Conservation (phyloP, 2,888 invertebrate species). For the Drosophila nigricruria region DNA sequence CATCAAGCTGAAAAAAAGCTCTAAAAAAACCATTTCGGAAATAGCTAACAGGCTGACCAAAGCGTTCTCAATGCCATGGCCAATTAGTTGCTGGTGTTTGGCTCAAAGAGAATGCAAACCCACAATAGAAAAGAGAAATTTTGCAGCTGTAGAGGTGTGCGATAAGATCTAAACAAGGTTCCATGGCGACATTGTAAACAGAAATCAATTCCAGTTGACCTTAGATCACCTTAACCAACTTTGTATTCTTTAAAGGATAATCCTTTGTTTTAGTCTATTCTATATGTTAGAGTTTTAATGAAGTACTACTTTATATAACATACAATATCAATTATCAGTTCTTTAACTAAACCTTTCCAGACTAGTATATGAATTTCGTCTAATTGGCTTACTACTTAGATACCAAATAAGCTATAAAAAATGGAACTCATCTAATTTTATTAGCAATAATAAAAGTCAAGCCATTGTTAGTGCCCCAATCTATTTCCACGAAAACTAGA, state of each 20-base stretch:
- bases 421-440: neutral
- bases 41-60: slow-evolving; percentile 52
- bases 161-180: slow-evolving; percentile 5
- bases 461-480: slow-evolving; percentile 2
- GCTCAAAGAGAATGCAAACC: neutral
- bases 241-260: neutral
- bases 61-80: slow-evolving; percentile 65
- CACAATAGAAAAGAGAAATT: slow-evolving; percentile 27
- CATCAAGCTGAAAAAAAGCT: slow-evolving; percentile 12
- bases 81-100: slow-evolving; percentile 26
- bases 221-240: neutral
- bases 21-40: slow-evolving; percentile 32
- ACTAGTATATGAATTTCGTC: too few species aligned
- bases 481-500: neutral
- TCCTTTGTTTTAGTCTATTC: neutral
- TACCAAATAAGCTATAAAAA: neutral
- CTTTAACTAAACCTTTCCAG: too few species aligned
- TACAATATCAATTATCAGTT: neutral
- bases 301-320: neutral
- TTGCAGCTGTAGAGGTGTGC: slow-evolving; percentile 41
- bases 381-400: neutral
- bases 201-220: slow-evolving; percentile 54
- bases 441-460: slow-evolving; percentile 2
- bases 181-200: slow-evolving; percentile 29
- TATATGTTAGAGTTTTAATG: neutral